phyloP scores from a whole-genome alignment of 2,888 invertebrate genomes.

The Ormyrus labotus region DNA sequence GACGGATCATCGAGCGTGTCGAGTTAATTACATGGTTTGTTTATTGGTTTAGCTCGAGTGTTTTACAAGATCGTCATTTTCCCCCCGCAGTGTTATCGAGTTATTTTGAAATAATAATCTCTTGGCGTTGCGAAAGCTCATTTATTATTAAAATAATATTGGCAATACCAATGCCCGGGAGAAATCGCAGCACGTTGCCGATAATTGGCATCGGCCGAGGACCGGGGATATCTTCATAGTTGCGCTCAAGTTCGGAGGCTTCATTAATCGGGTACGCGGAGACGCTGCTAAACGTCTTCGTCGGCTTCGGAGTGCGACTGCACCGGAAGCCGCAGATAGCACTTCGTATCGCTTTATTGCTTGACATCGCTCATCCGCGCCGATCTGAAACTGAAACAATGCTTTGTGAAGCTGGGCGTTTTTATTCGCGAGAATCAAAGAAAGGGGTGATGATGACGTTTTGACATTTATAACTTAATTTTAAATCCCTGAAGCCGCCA shows the following conservation, averaged over 20 bases:
- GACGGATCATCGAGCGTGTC: too few species aligned
- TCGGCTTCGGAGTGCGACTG: background rate
- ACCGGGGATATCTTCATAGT: slow-evolving; percentile 77
- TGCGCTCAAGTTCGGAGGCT: slow-evolving; percentile 1
- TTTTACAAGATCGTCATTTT: too few species aligned
- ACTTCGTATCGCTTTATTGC: background rate
- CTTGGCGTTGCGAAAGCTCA: background rate
- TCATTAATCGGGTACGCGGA: background rate
- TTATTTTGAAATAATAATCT: background rate
- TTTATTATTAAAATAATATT: background rate
- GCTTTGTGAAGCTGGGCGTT: too few species aligned
- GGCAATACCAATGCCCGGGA: slow-evolving; percentile 64
- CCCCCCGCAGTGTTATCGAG: too few species aligned
- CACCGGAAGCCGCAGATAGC: background rate
- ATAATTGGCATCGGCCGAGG: slow-evolving; percentile 75
- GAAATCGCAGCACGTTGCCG: slow-evolving; percentile 70
- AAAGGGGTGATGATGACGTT: too few species aligned
- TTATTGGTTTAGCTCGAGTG: too few species aligned
- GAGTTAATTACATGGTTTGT: too few species aligned
- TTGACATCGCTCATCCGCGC: background rate
- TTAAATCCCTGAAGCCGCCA: too few species aligned
- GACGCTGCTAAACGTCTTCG: background rate
- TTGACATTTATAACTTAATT: too few species aligned
- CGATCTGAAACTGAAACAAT: too few species aligned
- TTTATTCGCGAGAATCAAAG: too few species aligned